phyloP scores from a whole-genome alignment of 2,888 invertebrate genomes.

The Elysia crispata region DNA sequence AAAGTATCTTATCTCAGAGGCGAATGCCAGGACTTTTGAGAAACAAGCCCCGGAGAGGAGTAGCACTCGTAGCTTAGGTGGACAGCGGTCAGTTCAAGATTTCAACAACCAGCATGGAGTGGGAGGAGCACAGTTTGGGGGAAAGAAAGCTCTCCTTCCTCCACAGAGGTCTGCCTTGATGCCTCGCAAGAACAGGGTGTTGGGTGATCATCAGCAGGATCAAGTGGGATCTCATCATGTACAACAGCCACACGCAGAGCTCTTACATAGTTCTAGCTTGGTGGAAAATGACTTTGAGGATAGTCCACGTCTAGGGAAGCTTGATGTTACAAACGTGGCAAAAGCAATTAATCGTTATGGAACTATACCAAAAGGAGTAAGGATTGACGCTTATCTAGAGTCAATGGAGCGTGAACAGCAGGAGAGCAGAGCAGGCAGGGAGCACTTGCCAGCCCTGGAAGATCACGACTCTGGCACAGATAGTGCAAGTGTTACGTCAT shows the following conservation, averaged over 20 bases:
- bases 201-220: slow-evolving; percentile 36
- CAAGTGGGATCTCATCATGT: slow-evolving; percentile 34
- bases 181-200: slow-evolving; percentile 56
- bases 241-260: slow-evolving; percentile 49
- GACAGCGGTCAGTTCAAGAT: slow-evolving; percentile 31
- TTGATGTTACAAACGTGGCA: slow-evolving; percentile 96
- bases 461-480: slow-evolving; percentile 72
- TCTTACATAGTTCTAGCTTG: slow-evolving; percentile 47
- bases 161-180: slow-evolving; percentile 61
- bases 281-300: slow-evolving; percentile 44
- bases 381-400: slow-evolving; percentile 97
- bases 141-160: slow-evolving; percentile 70
- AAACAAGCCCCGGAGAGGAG: slow-evolving; percentile 55
- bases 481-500: slow-evolving; percentile 68
- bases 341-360: slow-evolving; percentile 94
- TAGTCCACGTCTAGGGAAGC: slow-evolving; percentile 84
- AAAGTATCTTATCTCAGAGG: slow-evolving; percentile 70
- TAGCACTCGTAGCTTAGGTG: slow-evolving; percentile 58
- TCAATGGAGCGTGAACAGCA: slow-evolving; percentile 82
- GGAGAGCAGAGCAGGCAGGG: slow-evolving; percentile 53
- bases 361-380: slow-evolving; percentile 95
- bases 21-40: slow-evolving; percentile 62
- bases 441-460: slow-evolving; percentile 62
- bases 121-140: slow-evolving; percentile 56
- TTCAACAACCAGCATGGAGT: slow-evolving; percentile 28